phyloP scores from a whole-genome alignment of 2,113 vertebrate species.

The Saguinus midas region DNA sequence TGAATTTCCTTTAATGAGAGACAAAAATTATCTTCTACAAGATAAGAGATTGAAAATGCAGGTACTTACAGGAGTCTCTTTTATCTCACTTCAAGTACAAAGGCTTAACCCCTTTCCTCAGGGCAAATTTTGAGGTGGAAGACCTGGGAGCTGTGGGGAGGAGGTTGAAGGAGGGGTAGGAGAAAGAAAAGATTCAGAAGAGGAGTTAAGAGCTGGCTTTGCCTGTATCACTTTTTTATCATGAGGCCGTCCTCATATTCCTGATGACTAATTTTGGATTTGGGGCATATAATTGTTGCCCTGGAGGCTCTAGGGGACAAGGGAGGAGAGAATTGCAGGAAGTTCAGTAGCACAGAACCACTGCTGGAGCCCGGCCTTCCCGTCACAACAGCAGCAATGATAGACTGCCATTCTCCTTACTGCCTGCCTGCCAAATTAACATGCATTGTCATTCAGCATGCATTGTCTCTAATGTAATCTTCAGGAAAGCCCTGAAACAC shows the following conservation, averaged over 20 bases:
- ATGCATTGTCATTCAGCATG: no score
- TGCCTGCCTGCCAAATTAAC: no score
- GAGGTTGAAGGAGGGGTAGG: not conserved
- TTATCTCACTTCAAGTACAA: not conserved
- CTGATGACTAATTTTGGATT: not conserved
- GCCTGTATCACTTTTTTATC: not conserved
- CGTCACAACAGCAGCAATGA: not conserved
- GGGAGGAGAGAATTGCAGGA: not conserved
- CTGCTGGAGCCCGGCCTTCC: not conserved
- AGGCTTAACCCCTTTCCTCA: not conserved
- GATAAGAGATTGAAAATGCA: not conserved
- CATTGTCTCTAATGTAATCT: not conserved
- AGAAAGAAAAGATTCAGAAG: not conserved
- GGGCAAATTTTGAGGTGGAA: not conserved
- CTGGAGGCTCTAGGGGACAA: not conserved
- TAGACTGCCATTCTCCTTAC: not conserved
- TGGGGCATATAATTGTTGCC: not conserved
- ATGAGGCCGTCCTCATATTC: not conserved
- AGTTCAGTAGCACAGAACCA: not conserved
- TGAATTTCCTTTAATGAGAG: not conserved
- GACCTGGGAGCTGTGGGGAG: not conserved
- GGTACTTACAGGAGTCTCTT: not conserved
- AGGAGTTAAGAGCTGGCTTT: not conserved
- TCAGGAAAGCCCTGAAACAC: fast-evolving
- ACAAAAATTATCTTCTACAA: not conserved